Evolutionary conservation across 2,113 vertebrate genomes (phyloP).

Genomic region (Menidia beryllina): DNA sequence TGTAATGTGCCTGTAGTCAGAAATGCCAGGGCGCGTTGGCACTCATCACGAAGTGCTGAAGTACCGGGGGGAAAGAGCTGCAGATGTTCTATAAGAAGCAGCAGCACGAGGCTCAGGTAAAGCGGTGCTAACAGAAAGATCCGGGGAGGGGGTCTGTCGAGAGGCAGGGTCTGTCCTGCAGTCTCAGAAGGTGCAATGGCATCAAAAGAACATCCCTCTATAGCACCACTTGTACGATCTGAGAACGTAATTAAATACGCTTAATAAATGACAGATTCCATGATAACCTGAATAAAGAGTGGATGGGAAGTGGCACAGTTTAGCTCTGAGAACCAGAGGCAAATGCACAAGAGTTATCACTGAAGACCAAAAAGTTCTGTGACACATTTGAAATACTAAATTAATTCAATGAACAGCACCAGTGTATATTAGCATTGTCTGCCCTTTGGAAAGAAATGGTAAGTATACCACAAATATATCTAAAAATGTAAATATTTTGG

Average conservation of each 20-base stretch:
- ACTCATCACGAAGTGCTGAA: constrained; percentile 61
- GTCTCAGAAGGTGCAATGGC: background rate
- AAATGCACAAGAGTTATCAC: background rate
- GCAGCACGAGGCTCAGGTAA: background rate
- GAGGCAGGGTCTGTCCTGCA: background rate
- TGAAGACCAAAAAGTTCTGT: background rate
- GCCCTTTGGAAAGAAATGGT: background rate
- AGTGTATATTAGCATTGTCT: background rate
- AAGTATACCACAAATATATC: background rate
- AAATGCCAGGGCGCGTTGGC: constrained; percentile 30
- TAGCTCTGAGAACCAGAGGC: background rate
- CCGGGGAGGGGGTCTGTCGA: no score
- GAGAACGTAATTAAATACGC: background rate
- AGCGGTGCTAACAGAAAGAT: background rate
- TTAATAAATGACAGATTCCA: no score
- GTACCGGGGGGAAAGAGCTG: constrained; percentile 45
- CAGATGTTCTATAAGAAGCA: constrained; percentile 58
- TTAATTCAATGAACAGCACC: background rate
- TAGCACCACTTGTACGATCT: no score
- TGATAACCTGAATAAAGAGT: no score
- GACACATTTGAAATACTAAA: background rate
- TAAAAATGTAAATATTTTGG: background rate
- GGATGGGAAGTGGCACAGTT: background rate
- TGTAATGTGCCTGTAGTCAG: constrained; percentile 28
- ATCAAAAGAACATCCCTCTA: background rate